phyloP scores from a whole-genome alignment of 2,113 vertebrate genomes.

The Oncorhynchus clarkii region DNA sequence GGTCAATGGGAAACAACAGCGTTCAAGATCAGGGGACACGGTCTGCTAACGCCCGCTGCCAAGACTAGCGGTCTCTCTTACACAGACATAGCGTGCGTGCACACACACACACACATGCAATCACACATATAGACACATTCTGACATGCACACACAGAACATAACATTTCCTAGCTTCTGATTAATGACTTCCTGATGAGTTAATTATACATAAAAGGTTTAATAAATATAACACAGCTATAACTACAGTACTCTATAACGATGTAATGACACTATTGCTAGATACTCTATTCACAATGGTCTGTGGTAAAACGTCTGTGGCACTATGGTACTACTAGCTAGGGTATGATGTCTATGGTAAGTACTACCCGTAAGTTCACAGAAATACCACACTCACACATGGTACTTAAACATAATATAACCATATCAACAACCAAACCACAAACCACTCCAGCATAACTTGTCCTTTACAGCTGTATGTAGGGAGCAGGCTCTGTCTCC shows the following conservation, averaged over 20 bases:
- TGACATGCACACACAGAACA: neutral
- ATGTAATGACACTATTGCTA: no score
- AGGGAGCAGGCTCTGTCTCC: neutral
- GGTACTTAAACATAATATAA: constrained; percentile 13
- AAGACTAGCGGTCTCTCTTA: neutral
- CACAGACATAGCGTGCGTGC: neutral
- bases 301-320: no score
- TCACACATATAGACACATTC: neutral
- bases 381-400: neutral
- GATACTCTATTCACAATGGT: no score
- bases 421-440: constrained; percentile 59
- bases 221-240: no score
- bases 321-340: no score
- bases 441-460: constrained; percentile 57
- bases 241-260: no score
- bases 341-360: no score
- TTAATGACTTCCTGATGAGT: no score
- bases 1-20: constrained; percentile 22
- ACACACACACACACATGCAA: constrained; percentile 7
- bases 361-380: no score
- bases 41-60: neutral
- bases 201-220: no score
- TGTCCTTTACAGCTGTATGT: constrained; percentile 15
- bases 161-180: neutral
- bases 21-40: constrained; percentile 13